Conservation (phyloP, 2,797 vertebrate species). For the Paratrypauchen microcephalus region DNA sequence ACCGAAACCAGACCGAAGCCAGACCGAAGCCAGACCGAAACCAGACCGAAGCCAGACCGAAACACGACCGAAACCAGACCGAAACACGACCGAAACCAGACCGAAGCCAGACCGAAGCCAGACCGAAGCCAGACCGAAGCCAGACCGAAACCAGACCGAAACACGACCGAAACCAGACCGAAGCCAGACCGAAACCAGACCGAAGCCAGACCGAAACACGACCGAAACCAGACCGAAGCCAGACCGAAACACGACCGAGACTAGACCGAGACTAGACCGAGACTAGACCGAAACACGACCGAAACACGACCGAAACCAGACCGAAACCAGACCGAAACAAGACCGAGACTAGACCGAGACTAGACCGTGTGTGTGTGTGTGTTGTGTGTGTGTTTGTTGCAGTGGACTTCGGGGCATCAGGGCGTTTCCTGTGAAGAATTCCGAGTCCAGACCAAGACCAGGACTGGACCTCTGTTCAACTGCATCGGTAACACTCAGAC, state of each 20-base stretch:
- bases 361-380: slow-evolving; percentile 5
- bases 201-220: no score
- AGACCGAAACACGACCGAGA: not conserved
- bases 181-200: not conserved
- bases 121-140: not conserved
- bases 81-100: slow-evolving; percentile 24
- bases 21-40: slow-evolving; percentile 24
- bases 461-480: not conserved
- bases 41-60: not conserved
- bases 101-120: not conserved
- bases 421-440: slow-evolving; percentile 74
- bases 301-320: not conserved
- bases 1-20: not conserved
- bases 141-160: not conserved
- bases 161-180: not conserved
- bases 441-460: slow-evolving; percentile 22
- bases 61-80: not conserved
- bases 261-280: no score
- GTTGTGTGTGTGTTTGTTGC: slow-evolving; percentile 3
- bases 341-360: no score
- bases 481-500: slow-evolving; percentile 1
- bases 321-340: no score
- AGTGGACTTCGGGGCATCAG: slow-evolving; percentile 70
- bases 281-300: not conserved
- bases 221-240: no score